Base-by-base conservation (phyloP, 2,888 invertebrate genomes). In the Ischnus inquisitorius region DNA sequence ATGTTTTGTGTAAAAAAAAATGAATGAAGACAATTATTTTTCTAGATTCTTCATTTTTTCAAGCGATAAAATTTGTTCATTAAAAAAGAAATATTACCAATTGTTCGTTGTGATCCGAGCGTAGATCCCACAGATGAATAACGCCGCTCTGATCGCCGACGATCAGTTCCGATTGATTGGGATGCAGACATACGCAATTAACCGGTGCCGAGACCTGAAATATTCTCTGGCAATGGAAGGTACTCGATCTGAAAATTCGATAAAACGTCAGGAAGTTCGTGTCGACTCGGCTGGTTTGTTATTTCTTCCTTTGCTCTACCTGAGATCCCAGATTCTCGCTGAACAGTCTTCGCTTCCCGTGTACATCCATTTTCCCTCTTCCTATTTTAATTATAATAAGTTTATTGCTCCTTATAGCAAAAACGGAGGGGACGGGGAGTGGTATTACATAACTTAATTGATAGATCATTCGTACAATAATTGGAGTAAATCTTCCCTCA, bases 131-230 rank as follows among this genome's bases (percentile, higher is more conserved):
- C 83, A 99, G 95, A 94, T 98, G 98, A 83, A 99, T 97, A 69
- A 97, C 96, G 78, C 99, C 99, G 92, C 96, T 97, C 93, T 99
- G 98, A 92, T 99, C 99, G 0, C 99, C 99, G 22, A 99, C 97
- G 92, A 99, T 97, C 86, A 99, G 95, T 94, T 99, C 99, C 4
- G 97, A 96, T 95, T 99, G 99, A 94, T 99, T 99, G 0, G 99
- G 99, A 94, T 99, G 99, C 72, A 99, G 94, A 89, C 97, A 97
- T 48, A 98, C 98, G 75, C 98, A 97, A 90, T 98, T 99, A 3
- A 99, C 98, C 0, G 99, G 97, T 0, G 98, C 97, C 54, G 96
- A 96, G 34, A 97, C 97, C 95, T 98, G 97, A 92, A 98, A 98
- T 90, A 98, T 97, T 89, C 98, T 95, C 88, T 98, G 98, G 90